Conservation (phyloP, 2,888 invertebrate genomes). For the Oscheius sp. region DNA sequence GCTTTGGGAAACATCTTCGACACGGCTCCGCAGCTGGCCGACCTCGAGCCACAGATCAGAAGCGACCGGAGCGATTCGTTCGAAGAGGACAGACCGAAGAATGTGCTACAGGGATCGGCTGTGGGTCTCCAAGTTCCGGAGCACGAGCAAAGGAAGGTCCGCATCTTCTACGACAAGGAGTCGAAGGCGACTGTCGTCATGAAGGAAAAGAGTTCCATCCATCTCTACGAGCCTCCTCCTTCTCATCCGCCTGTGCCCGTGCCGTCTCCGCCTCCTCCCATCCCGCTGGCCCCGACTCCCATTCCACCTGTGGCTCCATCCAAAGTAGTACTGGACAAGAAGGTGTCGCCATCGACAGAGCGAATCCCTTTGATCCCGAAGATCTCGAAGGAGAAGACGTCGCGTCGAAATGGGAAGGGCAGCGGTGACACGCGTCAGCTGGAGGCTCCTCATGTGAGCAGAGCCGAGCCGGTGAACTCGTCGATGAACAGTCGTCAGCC, state of each 20-base stretch:
- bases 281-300: not conserved
- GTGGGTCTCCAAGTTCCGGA: slow-evolving; percentile 44
- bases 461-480: not conserved
- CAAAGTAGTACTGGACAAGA: too few species aligned
- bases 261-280: not conserved
- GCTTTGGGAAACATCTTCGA: slow-evolving; percentile 60
- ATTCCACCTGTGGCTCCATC: too few species aligned
- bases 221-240: not conserved
- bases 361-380: not conserved
- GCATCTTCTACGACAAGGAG: slow-evolving; percentile 1
- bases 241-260: not conserved
- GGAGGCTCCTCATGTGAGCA: not conserved
- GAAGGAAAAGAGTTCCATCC: not conserved
- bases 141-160: slow-evolving; percentile 30
- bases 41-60: slow-evolving; percentile 24
- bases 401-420: not conserved
- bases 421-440: not conserved
- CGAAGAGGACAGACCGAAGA: slow-evolving; percentile 48
- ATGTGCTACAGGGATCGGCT: slow-evolving; percentile 44
- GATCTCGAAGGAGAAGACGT: not conserved
- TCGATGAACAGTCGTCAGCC: not conserved
- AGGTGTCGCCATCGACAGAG: not conserved
- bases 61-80: not conserved
- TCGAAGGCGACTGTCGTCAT: not conserved
- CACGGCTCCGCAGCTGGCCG: slow-evolving; percentile 50